phyloP scores from a whole-genome alignment of 2,888 invertebrate species.

The Chrysolina haemoptera region DNA sequence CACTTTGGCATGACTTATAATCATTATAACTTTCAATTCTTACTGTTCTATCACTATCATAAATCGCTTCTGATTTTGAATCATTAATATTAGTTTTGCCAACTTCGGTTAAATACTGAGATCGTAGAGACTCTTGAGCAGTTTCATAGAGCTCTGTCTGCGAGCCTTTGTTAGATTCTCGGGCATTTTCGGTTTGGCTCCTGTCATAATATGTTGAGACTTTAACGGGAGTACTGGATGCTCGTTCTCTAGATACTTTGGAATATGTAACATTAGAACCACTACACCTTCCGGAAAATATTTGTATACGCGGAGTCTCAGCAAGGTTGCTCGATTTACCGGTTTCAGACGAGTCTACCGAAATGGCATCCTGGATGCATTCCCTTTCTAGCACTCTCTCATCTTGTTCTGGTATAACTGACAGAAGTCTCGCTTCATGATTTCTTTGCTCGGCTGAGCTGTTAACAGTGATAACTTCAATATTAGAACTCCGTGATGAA shows the following conservation, averaged over 20 bases:
- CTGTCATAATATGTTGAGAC: neutral
- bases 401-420: conserved; percentile 1
- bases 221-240: conserved; percentile 1
- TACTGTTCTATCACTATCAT: neutral
- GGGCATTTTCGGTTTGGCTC: neutral
- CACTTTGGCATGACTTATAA: neutral
- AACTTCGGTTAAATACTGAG: neutral
- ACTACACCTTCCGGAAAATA: conserved; percentile 31
- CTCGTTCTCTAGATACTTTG: conserved; percentile 6
- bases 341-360: neutral
- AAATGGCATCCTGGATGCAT: neutral
- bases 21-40: neutral
- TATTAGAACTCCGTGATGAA: neutral
- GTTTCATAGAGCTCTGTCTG: neutral
- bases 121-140: neutral
- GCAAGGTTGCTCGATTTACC: neutral
- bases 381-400: neutral
- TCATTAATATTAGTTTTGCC: neutral
- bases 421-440: neutral
- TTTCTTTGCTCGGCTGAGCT: neutral
- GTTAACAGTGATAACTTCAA: neutral
- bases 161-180: neutral
- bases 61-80: neutral
- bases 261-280: conserved; percentile 27
- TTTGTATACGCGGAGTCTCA: conserved; percentile 11